Evolutionary conservation across 2,797 vertebrate genomes (phyloP).

Genomic region (Sphenopsis melanotis): DNA sequence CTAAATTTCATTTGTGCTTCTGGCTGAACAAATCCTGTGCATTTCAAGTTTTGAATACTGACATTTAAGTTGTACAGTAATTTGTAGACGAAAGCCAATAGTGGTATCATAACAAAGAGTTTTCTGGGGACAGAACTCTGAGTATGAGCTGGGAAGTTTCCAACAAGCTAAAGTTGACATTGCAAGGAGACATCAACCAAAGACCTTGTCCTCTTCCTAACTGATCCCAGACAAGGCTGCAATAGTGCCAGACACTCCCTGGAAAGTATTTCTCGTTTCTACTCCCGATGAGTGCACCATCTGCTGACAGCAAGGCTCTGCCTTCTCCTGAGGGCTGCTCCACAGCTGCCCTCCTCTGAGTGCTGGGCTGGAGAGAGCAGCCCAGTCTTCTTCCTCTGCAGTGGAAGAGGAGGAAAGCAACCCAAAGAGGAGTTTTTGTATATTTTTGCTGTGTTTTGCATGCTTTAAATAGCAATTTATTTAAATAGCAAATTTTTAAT

Average conservation of each 20-base stretch:
- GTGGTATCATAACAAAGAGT: slow-evolving; percentile 60
- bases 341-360: not conserved
- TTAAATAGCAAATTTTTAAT: not conserved
- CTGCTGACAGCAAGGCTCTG: not conserved
- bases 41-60: slow-evolving; percentile 52
- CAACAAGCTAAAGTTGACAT: slow-evolving; percentile 29
- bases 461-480: not conserved
- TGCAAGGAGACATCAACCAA: not conserved
- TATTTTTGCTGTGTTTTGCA: not conserved
- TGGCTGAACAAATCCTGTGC: slow-evolving; percentile 49
- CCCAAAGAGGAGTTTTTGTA: not conserved
- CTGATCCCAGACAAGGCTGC: slow-evolving; percentile 32
- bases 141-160: slow-evolving; percentile 24
- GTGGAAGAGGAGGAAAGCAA: not conserved
- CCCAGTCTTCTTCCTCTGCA: not conserved
- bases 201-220: slow-evolving; percentile 27
- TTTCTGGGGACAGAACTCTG: slow-evolving; percentile 55
- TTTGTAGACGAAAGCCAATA: slow-evolving; percentile 46
- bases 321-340: not conserved
- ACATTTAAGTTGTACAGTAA: slow-evolving; percentile 58
- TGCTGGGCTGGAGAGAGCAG: not conserved
- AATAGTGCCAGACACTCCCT: not conserved
- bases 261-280: not conserved
- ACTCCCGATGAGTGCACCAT: not conserved
- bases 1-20: slow-evolving; percentile 60